Evolutionary conservation across 2,113 vertebrate genomes (phyloP).

Genomic region (Macrotis lagotis): DNA sequence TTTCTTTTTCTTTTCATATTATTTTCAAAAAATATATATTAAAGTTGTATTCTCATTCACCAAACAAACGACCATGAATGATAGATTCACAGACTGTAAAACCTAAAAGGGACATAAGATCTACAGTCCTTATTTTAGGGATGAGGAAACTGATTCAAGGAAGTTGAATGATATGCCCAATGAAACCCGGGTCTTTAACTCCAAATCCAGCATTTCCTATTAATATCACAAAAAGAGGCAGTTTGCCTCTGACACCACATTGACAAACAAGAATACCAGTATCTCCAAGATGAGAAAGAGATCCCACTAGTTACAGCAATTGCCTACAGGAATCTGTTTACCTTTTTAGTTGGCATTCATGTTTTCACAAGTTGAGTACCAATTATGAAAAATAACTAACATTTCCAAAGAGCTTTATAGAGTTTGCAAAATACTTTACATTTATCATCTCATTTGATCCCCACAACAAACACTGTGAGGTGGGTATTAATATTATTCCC

Average conservation of each 20-base stretch:
- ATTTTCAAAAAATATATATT: neutral
- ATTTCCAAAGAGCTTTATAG: neutral
- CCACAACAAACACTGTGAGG: neutral
- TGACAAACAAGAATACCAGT: neutral
- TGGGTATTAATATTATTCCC: neutral
- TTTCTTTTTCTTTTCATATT: neutral
- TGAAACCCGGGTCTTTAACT: neutral
- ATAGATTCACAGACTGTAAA: neutral
- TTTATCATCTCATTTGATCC: neutral
- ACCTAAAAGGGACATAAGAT: neutral
- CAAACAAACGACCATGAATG: neutral
- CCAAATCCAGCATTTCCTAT: neutral
- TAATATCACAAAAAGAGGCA: neutral
- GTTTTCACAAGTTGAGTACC: neutral
- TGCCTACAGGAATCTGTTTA: neutral
- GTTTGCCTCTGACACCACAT: neutral
- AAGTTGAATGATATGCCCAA: neutral
- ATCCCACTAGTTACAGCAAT: neutral
- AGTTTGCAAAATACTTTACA: neutral
- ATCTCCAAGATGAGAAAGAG: neutral
- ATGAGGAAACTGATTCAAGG: neutral
- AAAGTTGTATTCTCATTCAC: neutral
- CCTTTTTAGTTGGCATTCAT: neutral
- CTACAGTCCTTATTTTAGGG: neutral
- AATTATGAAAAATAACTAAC: neutral